Evolutionary conservation across 2,113 vertebrate genomes (phyloP), one percentile per base, ranked within the genome.

Genomic region (Psilopogon haemacephalus): DNA sequence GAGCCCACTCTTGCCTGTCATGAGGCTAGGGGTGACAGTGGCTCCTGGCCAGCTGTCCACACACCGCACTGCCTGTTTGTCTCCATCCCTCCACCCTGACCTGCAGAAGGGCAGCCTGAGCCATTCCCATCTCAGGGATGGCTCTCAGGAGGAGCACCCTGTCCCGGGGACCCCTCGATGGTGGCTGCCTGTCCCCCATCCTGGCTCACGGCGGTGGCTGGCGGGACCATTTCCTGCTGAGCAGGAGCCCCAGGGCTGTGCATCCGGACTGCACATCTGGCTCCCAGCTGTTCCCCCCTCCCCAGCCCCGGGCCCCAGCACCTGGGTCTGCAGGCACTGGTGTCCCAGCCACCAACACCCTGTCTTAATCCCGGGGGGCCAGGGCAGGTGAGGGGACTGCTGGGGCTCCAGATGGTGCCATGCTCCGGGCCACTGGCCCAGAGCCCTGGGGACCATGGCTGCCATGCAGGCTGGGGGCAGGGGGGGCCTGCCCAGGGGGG

Each of bases 391-490:
- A 38, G 50, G 64, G 59, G 32, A 46, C 76, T 73, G 56, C 30
- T 2, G 27, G 46, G 63, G 78, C 91, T 96, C 94, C 95, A 96
- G 95, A 96, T 95, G 95, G 95, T 94, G 88, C 82, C 90, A 33
- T 2, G 1, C 70, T 91, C 12, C 0, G 0, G 1, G 77, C 2
- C 50, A 20, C 93, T 65, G 86, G 38, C 55, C 85, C 65, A 5
- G 86, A 26, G n/a, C 86, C 89, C 73, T 0, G 5, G 81, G 92
- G 87, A 75, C 73, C 0, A 1, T 1, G 7, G 68, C 77, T 0
- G 6, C 55, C 6, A 3, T 65, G 62, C 46, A 0, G 2, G 37
- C 64, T 33, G 2, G 20, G 58, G 52, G n/a, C 26, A 32, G 18
- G 37, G 21, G 70, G 65, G 65, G 65, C 32, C 48, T 48, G 74